Percentiles rank a stretch among this genome's conserved stretches.
Evolutionary conservation across 2,888 invertebrate genomes (phyloP).

Genomic region (Protonemura montana): DNA sequence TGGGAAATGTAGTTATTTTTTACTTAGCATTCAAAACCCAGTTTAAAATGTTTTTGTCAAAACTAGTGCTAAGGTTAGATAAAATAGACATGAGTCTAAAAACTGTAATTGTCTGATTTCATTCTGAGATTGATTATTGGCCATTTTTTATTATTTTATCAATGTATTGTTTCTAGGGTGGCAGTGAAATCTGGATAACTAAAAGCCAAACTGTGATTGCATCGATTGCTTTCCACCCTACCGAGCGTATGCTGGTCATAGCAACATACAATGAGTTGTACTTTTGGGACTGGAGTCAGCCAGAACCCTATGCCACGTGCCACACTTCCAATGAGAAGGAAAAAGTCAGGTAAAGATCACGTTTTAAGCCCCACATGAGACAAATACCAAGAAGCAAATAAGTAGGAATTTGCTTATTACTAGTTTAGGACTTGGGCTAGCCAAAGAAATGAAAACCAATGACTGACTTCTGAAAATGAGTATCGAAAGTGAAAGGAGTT

Average conservation of each 20-base stretch:
- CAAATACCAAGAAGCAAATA: too few species aligned
- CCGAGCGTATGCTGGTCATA: conserved; percentile 81
- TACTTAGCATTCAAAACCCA: too few species aligned
- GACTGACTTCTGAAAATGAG: too few species aligned
- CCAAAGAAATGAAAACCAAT: too few species aligned
- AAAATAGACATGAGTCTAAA: too few species aligned
- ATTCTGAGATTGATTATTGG: not conserved
- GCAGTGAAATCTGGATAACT: conserved; percentile 84
- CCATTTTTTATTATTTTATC: not conserved
- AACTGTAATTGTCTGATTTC: too few species aligned
- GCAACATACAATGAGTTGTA: conserved; percentile 84
- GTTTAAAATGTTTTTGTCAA: too few species aligned
- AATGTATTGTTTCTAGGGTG: conserved; percentile 67
- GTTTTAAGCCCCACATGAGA: not conserved
- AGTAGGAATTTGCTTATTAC: too few species aligned
- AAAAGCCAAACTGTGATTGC: conserved; percentile 79
- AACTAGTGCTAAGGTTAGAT: too few species aligned
- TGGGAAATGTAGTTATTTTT: too few species aligned
- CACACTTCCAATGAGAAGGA: conserved; percentile 79
- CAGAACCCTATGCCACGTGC: conserved; percentile 77
- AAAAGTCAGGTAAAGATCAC: conserved; percentile 73
- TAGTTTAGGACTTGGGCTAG: too few species aligned
- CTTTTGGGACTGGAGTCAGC: conserved; percentile 89
- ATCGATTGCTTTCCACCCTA: conserved; percentile 87
- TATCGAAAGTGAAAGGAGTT: too few species aligned